Conservation (phyloP, 2,113 vertebrate species). For the Harpagus bidentatus region DNA sequence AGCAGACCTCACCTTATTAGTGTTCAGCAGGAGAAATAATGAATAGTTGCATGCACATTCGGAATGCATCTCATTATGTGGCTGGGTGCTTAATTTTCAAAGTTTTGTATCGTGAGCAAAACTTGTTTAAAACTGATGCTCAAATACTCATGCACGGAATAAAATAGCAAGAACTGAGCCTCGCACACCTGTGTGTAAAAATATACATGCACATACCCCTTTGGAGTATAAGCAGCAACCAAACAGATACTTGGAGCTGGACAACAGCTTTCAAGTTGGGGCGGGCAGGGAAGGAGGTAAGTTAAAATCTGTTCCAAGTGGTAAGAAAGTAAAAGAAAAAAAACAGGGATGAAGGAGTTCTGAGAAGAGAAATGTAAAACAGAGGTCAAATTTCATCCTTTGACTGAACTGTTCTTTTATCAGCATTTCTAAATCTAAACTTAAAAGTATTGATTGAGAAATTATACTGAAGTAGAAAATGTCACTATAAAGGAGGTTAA, state of each 20-base stretch:
- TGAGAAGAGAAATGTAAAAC: background rate
- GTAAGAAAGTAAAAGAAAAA: background rate
- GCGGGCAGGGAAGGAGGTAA: rapidly evolving
- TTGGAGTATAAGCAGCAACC: background rate
- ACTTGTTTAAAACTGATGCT: background rate
- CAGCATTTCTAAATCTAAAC: background rate
- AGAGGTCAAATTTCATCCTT: background rate
- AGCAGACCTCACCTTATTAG: background rate
- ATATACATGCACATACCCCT: background rate
- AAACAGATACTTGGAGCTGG: background rate
- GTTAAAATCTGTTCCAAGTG: background rate
- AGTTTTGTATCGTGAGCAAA: background rate
- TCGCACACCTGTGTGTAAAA: background rate
- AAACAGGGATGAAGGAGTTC: background rate
- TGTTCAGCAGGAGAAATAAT: background rate
- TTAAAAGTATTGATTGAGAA: background rate
- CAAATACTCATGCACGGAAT: background rate
- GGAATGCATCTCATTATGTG: background rate
- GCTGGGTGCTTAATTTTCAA: background rate
- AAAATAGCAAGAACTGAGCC: background rate
- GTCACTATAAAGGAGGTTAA: background rate
- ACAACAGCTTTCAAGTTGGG: background rate
- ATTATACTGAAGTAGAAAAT: background rate
- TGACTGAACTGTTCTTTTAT: background rate
- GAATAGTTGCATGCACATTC: background rate